Evolutionary conservation across 1,140 invertebrate species (phyloP).

Genomic region (Heliothis subflexa): DNA sequence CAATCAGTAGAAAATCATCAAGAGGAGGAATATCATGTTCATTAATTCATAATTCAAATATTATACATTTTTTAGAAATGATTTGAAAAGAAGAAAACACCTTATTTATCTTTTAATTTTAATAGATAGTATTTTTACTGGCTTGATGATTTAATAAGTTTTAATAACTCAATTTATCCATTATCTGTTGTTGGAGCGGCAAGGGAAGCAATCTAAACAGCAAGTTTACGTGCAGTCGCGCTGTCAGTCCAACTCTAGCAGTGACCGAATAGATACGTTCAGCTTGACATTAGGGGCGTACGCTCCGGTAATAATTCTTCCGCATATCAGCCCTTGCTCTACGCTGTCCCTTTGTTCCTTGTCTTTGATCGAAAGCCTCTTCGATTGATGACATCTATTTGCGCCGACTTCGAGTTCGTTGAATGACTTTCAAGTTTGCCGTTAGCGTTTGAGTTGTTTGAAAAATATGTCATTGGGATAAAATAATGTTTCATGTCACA

Average conservation of each 20-base stretch:
- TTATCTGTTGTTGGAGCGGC: too few relatives aligned
- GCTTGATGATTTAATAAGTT: too few relatives aligned
- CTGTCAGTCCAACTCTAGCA: constrained; percentile 30
- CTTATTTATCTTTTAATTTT: too few relatives aligned
- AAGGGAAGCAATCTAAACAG: not conserved
- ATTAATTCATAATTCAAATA: too few relatives aligned
- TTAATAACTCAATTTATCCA: too few relatives aligned
- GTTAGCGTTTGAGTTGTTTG: constrained; percentile 11
- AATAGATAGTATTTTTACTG: not conserved
- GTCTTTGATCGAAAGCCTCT: constrained; percentile 76
- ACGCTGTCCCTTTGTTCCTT: constrained; percentile 72
- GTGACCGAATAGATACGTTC: constrained; percentile 60
- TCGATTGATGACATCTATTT: constrained; percentile 79
- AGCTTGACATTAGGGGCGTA: constrained; percentile 61
- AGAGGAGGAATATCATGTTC: too few relatives aligned
- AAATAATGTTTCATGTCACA: constrained; percentile 4
- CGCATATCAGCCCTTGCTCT: constrained; percentile 63
- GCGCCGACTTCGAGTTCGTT: constrained; percentile 54
- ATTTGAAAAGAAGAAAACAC: too few relatives aligned
- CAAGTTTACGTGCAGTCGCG: constrained; percentile 15
- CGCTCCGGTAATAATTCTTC: constrained; percentile 71
- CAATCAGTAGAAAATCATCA: too few relatives aligned
- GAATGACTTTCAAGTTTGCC: constrained; percentile 61
- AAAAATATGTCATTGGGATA: constrained; percentile 22
- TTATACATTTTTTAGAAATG: too few relatives aligned